Base-by-base conservation (phyloP, 1,140 invertebrate species). In the Steinernema feltiae region DNA sequence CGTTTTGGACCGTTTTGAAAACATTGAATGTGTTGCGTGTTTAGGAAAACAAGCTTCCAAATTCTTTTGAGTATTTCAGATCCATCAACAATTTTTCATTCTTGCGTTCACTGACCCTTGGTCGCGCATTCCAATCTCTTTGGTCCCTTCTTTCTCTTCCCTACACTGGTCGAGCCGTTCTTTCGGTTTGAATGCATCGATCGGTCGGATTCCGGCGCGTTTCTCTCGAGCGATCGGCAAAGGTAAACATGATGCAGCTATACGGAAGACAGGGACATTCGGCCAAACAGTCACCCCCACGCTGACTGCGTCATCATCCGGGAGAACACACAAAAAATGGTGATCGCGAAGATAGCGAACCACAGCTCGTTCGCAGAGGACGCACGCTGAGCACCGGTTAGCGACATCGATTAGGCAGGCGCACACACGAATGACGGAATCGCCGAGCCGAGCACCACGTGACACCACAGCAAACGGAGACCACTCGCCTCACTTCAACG, bases 251-350 rank as follows among this genome's bases (percentile, higher is more conserved):
- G 7, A 27, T 63, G 53, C 53, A 63, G 53, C 53, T 63, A 63
- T 63, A 63, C 53, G 53, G 53, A 63, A 63, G 53, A 63, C 24
- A 27, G 53, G 12, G 53, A 63, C 7, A 63, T 46, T n/a, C 7
- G n/a, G 41, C 53, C 24, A 63, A 63, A 63, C 53, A 63, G 53
- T 63, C 53, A 63, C 53, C 53, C 53, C 15, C 53, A 63, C 53
- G 7, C 53, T n/a, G n/a, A n/a, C n/a, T 63, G 24, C 53, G 53
- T 63, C 53, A 63, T 63, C 53, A 63, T 63, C 53, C 53, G 53
- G 53, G 3, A 63, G 2, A 17, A 21, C 24, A 21, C 24, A 17
- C 53, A 63, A 63, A 63, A 63, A 63, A 12, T 3, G 53, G 24
- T 7, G 35, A 17, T 3, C 3, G 24, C 53, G 53, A 63, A 3